Base-by-base conservation (phyloP, 2,888 invertebrate species). In the Halictus ligatus region DNA sequence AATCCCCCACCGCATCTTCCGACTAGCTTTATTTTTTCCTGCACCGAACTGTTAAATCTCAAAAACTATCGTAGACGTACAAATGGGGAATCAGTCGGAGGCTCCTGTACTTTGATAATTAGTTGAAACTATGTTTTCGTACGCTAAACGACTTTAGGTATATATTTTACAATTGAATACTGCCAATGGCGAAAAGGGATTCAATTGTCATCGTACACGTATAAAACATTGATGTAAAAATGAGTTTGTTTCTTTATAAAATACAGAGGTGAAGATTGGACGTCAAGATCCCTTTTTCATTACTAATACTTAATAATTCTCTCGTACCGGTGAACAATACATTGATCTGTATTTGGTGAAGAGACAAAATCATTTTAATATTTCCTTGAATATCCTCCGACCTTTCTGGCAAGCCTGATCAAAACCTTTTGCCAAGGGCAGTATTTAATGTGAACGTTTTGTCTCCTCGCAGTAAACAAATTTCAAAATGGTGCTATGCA, bases 321-420 rank as follows among this genome's bases (percentile, higher is more conserved):
- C 54, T 54, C 54, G 54, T 54, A 54, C 54, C 54, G n/a, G 54
- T 54, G 54, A 54, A 54, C 54, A 54, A 54, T 54, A 54, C 54
- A 21, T 54, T 54, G 21, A 21, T 54, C 54, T 64, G 25, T 64
- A 29, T 64, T 64, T 29, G 60, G 12, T 64, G 29, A 54, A 54
- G 60, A n/a, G 60, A 64, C n/a, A 64, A 64, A 15, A 64, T 13
- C 13, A 64, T 64, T 29, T 29, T 25, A 25, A 54, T 54, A 54
- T 29, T 25, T 64, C 15, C 60, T 64, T 5, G 60, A 64, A 29
- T 15, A 64, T 64, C n/a, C 25, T 6, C 25, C 13, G 25, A 64
- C 29, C 29, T 21, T 29, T 7, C 7, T 7, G 7, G 25, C 25
- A 29, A 29, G 29, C 29, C 7, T 15, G 29, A 64, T 64, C 21